Evolutionary conservation across 2,113 vertebrate species (phyloP), one percentile per base, ranked within the genome.

Genomic region (Chamaetylas fuelleborni): DNA sequence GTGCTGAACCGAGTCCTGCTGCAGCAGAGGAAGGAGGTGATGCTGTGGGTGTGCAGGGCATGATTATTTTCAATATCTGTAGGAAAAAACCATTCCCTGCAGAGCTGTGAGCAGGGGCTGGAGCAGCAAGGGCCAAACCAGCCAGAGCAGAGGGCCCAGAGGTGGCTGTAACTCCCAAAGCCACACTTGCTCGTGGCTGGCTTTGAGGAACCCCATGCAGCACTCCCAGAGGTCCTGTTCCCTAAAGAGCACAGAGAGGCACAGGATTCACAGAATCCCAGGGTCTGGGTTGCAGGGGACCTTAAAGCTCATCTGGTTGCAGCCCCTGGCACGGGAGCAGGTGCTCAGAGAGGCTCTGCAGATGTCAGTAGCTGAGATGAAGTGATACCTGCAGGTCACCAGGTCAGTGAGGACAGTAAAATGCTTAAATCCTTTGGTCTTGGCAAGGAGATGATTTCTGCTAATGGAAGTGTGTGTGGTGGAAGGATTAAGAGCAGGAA

Each of bases 161-260:
- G 57, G 19, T 85, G 71, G 26, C 36, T 90, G 25, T 62, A 20
- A 9, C 50, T 74, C 51, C 51, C 19, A 31, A 26, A 56, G 43
- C 43, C 51, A 28, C 23, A 8, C 2, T 3, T 22, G 20, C 22
- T 57, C 6, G 0, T 20, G 43, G 58, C 77, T 77, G 88, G 38
- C 43, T 29, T 36, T 3, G 15, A n/a, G 11, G 42, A 26, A 2
- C 48, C 43, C 29, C 5, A 0, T 2, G 9, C 3, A 53, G 43
- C 60, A 6, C 20, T 53, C 8, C 12, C 69, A 13, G 12, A 26
- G 64, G 11, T 25, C 12, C 60, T 6, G 3, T 5, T 14, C 51
- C 42, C 19, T 5, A 0, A 48, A 20, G 29, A 58, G 18, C 5
- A 2, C 42, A 22, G 36, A 0, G 5, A 42, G n/a, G 54, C 2